Percentiles rank a stretch among this genome's conserved stretches.
phyloP scores from a whole-genome alignment of 1,140 invertebrate genomes.

The Acromyrmex heyeri region DNA sequence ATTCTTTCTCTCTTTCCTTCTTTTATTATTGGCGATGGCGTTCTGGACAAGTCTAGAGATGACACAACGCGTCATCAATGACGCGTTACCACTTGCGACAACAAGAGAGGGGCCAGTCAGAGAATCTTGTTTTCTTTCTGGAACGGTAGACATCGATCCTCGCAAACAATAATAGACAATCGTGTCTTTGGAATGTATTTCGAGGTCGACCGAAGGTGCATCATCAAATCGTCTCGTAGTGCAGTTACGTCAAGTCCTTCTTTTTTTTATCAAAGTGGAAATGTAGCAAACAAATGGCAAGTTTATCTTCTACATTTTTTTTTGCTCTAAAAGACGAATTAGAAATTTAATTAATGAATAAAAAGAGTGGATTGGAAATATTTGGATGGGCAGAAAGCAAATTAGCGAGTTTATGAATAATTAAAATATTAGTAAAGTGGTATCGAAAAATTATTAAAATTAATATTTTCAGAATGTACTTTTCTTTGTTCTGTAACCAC shows the following conservation, averaged over 20 bases:
- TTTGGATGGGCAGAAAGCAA: not conserved
- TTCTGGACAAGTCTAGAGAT: constrained; percentile 76
- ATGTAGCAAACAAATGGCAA: not conserved
- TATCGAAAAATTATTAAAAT: not conserved
- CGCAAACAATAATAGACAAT: constrained; percentile 42
- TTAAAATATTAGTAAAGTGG: not conserved
- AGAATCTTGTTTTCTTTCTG: constrained; percentile 36
- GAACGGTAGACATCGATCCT: constrained; percentile 16
- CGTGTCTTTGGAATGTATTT: constrained; percentile 11
- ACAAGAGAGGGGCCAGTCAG: constrained; percentile 3
- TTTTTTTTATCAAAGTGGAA: not conserved
- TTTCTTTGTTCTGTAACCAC: not conserved
- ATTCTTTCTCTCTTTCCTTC: not conserved
- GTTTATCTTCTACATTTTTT: not conserved
- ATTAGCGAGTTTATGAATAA: not conserved
- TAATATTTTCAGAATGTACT: not conserved
- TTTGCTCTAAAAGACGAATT: not conserved
- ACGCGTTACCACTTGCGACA: constrained; percentile 42
- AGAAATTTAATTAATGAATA: not conserved
- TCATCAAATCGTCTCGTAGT: not conserved
- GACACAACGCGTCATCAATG: constrained; percentile 73
- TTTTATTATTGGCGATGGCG: constrained; percentile 47
- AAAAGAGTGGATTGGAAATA: not conserved
- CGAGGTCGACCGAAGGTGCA: constrained; percentile 46
- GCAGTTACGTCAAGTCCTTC: not conserved